Evolutionary conservation across 2,113 vertebrate species (phyloP).

Genomic region (Hippocampus guttulatus): DNA sequence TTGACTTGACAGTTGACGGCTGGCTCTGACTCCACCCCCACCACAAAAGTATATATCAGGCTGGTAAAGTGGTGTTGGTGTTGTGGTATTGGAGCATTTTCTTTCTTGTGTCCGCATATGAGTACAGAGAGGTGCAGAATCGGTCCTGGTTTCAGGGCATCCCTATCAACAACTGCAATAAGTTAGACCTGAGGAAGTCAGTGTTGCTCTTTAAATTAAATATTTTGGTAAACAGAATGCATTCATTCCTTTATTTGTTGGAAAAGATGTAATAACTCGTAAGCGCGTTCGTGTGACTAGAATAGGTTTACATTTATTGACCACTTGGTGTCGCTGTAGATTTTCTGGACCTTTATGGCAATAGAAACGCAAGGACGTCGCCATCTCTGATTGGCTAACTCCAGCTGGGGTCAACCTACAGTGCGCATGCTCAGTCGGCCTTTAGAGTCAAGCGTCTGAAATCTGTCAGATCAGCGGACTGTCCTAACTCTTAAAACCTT

Average conservation of each 20-base stretch:
- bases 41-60: no score
- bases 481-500: conserved; percentile 21
- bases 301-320: not conserved
- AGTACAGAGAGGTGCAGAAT: no score
- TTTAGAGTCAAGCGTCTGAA: conserved; percentile 30
- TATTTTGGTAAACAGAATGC: not conserved
- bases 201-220: not conserved
- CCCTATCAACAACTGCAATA: not conserved
- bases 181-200: not conserved
- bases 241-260: not conserved
- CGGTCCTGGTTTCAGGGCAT: no score
- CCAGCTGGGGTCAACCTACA: conserved; percentile 42
- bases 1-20: no score
- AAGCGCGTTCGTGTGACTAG: not conserved
- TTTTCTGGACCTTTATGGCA: not conserved
- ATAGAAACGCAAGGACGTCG: conserved; percentile 57
- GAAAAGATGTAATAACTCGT: not conserved
- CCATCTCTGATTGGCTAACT: conserved; percentile 66
- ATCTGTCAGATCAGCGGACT: conserved; percentile 64
- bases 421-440: conserved; percentile 55
- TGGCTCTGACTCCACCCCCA: no score
- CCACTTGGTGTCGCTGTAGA: conserved; percentile 42
- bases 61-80: no score
- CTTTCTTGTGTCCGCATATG: no score
- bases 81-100: no score